Evolutionary conservation across 2,888 invertebrate species (phyloP), one percentile per base, ranked within the genome.

Genomic region (Sphaerophoria taeniata): DNA sequence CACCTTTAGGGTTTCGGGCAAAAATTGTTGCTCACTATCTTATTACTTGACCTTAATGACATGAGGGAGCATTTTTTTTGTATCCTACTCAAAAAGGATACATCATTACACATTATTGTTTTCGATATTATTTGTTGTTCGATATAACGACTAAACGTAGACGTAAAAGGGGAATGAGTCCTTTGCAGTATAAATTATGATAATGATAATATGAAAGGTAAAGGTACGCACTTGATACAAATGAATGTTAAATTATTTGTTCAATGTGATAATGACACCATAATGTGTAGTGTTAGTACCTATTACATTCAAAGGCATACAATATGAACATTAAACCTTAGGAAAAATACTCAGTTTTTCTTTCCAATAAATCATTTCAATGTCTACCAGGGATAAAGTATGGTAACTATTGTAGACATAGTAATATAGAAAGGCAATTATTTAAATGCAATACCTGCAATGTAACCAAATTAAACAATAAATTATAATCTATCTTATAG

Each of bases 31-130:
- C 79, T n/a, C 67, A 63, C 63, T 73, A 55, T 36, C 49, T 45
- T 70, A 65, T 56, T 75, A n/a, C n/a, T 36, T 45, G 80, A 53
- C 72, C 75, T 71, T 80, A 75, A 73, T 75, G 69, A 76, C 72
- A 85, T 80, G 75, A 80, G 84, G 80, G n/a, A n/a, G n/a, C n/a
- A n/a, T n/a, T n/a, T n/a, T n/a, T 85, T 85, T 85, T 72, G 80
- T 84, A 84, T 84, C 75, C 79, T 79, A 47, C 61, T 67, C 53
- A 72, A 45, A 63, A 49, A 55, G 61, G 61, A 16, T 33, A 12
- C 39, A 63, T 34, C 7, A 34, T 65, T 24, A 53, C 33, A 16
- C 6, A 16, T 24, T 11, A 61, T 63, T 11, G 73, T 36, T 4
- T 76, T 51, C 47, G n/a, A n/a, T n/a, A n/a, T n/a, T 9, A 53